phyloP scores from a whole-genome alignment of 2,888 invertebrate species.

The Beris chalybata region DNA sequence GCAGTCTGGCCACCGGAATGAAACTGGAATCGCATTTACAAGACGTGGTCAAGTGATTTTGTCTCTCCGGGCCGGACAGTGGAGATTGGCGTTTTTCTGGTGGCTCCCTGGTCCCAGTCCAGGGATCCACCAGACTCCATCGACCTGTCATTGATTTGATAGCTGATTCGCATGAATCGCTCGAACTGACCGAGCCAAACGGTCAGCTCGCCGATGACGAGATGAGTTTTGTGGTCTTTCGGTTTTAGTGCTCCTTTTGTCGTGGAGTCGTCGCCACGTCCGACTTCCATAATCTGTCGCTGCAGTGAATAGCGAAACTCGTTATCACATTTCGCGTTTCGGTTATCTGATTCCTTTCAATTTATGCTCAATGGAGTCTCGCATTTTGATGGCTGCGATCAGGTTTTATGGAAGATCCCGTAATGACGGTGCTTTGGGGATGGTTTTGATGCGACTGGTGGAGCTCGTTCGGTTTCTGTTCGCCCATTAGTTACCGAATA shows the following conservation, averaged over 20 bases:
- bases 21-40: conserved; percentile 16
- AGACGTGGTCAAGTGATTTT: conserved; percentile 29
- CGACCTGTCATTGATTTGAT: conserved; percentile 1
- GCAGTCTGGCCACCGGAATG: conserved; percentile 24
- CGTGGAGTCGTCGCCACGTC: too few species aligned
- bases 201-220: background rate
- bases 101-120: background rate
- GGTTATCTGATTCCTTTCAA: conserved; percentile 31
- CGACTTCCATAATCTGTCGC: too few species aligned
- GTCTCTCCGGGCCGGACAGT: conserved; percentile 11
- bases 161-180: conserved; percentile 23
- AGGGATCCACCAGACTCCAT: background rate
- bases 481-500: conserved; percentile 18
- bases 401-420: conserved; percentile 20
- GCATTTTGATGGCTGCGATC: conserved; percentile 21
- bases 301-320: conserved; percentile 12
- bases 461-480: conserved; percentile 4
- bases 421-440: conserved; percentile 14
- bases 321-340: conserved; percentile 30
- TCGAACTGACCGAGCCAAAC: conserved; percentile 25
- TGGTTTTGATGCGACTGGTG: background rate
- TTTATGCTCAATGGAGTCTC: conserved; percentile 22
- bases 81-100: background rate
- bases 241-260: conserved; percentile 8
- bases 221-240: background rate